These are phyloP conservation scores for Caretta caretta DNA, from an alignment of 2,113 vertebrate genomes.

Conservation along the genomic window DNA sequence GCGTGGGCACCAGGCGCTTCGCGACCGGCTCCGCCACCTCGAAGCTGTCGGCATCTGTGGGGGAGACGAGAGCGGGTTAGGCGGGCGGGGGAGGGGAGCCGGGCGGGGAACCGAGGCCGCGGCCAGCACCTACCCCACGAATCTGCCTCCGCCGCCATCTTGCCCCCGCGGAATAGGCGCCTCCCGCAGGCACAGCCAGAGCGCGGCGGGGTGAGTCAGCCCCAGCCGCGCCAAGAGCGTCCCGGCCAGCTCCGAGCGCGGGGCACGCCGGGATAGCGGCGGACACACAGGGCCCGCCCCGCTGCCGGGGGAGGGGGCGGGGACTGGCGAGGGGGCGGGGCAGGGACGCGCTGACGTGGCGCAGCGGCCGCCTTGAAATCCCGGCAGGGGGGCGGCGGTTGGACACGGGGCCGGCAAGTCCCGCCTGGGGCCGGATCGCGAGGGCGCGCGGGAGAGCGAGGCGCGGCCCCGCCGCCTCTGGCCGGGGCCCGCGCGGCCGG, in stretches of 20 bases:
- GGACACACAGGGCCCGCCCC: slow-evolving; percentile 28
- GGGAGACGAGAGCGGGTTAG: slow-evolving; percentile 46
- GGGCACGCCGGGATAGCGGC: slow-evolving; percentile 68
- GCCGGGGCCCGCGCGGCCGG: too few species aligned
- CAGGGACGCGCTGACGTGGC: rapidly evolving
- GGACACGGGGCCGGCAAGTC: too few species aligned
- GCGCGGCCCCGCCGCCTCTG: too few species aligned
- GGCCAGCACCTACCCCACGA: slow-evolving; percentile 85
- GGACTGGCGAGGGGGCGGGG: too few species aligned
- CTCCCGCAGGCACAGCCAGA: slow-evolving; percentile 50
- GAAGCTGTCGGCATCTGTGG: slow-evolving; percentile 89
- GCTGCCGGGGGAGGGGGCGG: background rate
- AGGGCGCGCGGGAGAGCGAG: background rate
- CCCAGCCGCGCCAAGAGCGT: background rate
- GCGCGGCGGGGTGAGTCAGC: slow-evolving; percentile 50
- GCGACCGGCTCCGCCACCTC: slow-evolving; percentile 81
- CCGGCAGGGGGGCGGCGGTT: background rate
- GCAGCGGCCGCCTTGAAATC: too few species aligned
- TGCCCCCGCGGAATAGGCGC: slow-evolving; percentile 67
- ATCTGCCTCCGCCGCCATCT: slow-evolving; percentile 85
- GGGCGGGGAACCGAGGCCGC: background rate
- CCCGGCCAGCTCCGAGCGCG: slow-evolving; percentile 49
- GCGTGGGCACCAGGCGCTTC: slow-evolving; percentile 60
- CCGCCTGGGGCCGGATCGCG: background rate
- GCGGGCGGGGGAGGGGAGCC: slow-evolving; percentile 11